Conservation (phyloP, 2,113 vertebrate genomes). For the Nematolebias whitei region DNA sequence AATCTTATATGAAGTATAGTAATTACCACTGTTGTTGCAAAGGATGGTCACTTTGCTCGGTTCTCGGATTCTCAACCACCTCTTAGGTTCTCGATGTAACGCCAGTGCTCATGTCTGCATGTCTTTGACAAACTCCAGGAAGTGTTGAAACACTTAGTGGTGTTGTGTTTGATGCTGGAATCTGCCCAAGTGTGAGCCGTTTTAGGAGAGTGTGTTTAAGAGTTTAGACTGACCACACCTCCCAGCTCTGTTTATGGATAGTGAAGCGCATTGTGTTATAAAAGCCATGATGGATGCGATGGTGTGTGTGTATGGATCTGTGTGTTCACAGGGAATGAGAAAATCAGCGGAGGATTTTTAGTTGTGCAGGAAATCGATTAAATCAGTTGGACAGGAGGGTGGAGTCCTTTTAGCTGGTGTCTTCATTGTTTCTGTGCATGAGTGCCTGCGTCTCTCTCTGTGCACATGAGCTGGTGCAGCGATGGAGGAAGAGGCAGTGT, state of each 20-base stretch:
- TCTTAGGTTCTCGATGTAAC: conserved; percentile 10
- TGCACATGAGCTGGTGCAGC: conserved; percentile 2
- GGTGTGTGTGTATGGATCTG: not conserved
- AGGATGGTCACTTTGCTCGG: conserved; percentile 45
- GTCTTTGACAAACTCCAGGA: conserved; percentile 35
- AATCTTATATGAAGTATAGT: not conserved
- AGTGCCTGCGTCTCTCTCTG: conserved; percentile 4
- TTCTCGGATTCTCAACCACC: conserved; percentile 15
- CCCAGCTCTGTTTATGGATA: conserved; percentile 63
- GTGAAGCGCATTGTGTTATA: conserved; percentile 48
- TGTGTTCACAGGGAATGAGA: conserved; percentile 15
- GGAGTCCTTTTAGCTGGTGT: conserved; percentile 3
- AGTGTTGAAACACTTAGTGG: conserved; percentile 44
- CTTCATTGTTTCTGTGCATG: not conserved
- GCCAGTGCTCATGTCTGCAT: conserved; percentile 14
- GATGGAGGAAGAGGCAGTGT: conserved; percentile 26
- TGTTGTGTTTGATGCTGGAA: conserved; percentile 44
- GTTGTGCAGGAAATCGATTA: conserved; percentile 3
- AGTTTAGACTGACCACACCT: conserved; percentile 64
- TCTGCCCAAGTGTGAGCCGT: conserved; percentile 59
- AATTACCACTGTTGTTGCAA: conserved; percentile 2
- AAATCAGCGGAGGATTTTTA: conserved; percentile 1
- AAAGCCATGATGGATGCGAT: conserved; percentile 55
- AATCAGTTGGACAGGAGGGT: conserved; percentile 5
- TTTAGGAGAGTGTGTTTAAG: conserved; percentile 63